Conservation (phyloP, 2,888 invertebrate species). For the Mechanitis mazaeus region DNA sequence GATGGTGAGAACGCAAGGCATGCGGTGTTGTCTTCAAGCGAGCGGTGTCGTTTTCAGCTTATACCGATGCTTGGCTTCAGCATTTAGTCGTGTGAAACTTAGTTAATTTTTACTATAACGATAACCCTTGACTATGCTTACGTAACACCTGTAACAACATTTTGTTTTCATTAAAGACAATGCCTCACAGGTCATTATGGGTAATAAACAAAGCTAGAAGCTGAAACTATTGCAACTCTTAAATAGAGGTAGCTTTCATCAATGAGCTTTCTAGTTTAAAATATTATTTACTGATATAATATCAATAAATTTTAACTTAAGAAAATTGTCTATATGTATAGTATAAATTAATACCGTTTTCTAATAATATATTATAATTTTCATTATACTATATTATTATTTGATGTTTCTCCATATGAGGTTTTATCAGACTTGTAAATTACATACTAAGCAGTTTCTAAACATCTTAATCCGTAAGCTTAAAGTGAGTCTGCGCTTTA, state of each 20-base stretch:
- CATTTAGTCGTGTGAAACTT: too few relatives aligned
- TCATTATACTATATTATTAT: neutral
- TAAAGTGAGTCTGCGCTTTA: constrained; percentile 17
- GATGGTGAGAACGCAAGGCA: too few relatives aligned
- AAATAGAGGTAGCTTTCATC: constrained; percentile 55
- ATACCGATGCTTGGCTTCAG: too few relatives aligned
- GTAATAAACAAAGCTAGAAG: constrained; percentile 66
- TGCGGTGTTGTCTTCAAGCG: too few relatives aligned
- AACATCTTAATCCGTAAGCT: constrained; percentile 19
- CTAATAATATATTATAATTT: too few relatives aligned
- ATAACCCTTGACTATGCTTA: neutral
- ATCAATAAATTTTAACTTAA: too few relatives aligned
- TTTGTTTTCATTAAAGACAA: constrained; percentile 40
- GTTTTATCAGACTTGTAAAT: constrained; percentile 15
- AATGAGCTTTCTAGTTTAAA: constrained; percentile 48
- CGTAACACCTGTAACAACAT: constrained; percentile 22
- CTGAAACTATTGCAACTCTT: constrained; percentile 66
- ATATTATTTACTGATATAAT: constrained; percentile 36
- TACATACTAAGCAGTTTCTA: constrained; percentile 13
- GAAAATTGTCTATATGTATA: too few relatives aligned
- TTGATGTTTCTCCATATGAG: constrained; percentile 5
- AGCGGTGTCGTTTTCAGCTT: too few relatives aligned
- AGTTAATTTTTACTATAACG: too few relatives aligned
- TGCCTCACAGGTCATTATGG: constrained; percentile 59
- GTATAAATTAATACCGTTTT: too few relatives aligned